phyloP scores from a whole-genome alignment of 2,113 vertebrate genomes.

The Phocoena phocoena region DNA sequence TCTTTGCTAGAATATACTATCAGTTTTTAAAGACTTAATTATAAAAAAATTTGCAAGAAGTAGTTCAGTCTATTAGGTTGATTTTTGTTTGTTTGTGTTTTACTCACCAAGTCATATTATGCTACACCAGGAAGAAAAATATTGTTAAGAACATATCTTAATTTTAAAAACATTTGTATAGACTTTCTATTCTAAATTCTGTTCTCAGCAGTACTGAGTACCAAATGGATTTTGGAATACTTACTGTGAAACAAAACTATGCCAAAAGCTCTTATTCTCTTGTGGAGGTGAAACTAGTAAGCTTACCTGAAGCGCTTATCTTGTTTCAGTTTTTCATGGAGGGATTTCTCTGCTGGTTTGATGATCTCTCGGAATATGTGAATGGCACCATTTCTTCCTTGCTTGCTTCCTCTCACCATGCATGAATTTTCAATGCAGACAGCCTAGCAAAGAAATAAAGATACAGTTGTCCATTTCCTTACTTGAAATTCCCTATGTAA shows the following conservation, averaged over 20 bases:
- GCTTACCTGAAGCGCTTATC: conserved; percentile 93
- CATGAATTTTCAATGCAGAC: conserved; percentile 97
- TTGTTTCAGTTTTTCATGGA: conserved; percentile 89
- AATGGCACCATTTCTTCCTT: conserved; percentile 95
- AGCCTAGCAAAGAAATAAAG: conserved; percentile 85
- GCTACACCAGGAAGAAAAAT: not conserved
- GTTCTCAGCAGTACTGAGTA: not conserved
- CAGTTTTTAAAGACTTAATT: not conserved
- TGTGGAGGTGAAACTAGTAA: not conserved
- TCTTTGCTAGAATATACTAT: not conserved
- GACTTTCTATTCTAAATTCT: not conserved
- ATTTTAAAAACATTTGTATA: not conserved
- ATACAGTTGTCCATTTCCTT: not conserved
- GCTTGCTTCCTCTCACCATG: conserved; percentile 95
- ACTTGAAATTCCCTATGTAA: not conserved
- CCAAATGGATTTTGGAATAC: not conserved
- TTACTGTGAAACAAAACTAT: not conserved
- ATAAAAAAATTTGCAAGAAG: not conserved
- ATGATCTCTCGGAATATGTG: conserved; percentile 92
- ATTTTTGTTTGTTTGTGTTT: not conserved
- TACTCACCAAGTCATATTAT: not conserved
- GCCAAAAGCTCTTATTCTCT: not conserved
- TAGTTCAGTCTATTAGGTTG: not conserved
- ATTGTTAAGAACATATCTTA: not conserved
- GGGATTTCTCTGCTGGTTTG: conserved; percentile 88